These are phyloP conservation scores for Branchellion lobata DNA, from an alignment of 2,888 invertebrate genomes.

Conservation along the genomic window DNA sequence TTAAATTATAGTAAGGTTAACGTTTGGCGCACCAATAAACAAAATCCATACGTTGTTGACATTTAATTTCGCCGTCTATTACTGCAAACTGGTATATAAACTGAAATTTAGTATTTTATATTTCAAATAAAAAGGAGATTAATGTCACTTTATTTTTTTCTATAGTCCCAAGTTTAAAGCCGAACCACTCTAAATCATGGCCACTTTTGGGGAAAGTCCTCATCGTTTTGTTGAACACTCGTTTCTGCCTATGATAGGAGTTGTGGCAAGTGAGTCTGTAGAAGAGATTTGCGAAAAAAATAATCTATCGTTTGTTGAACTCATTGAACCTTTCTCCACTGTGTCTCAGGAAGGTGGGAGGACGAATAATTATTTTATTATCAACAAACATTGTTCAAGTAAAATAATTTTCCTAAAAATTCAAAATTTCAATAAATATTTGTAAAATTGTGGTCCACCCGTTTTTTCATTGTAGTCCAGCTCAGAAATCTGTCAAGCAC, in stretches of 20 bases:
- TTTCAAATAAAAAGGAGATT: too few relatives aligned
- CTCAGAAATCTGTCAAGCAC: conserved; percentile 80
- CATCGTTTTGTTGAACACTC: conserved; percentile 82
- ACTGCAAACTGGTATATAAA: too few relatives aligned
- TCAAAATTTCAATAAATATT: too few relatives aligned
- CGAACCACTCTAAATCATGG: conserved; percentile 57
- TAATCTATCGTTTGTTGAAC: conserved; percentile 83
- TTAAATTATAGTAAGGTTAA: background rate
- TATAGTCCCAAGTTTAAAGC: too few relatives aligned
- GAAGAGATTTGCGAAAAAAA: conserved; percentile 84
- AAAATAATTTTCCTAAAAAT: too few relatives aligned
- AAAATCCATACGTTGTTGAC: background rate
- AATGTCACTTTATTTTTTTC: too few relatives aligned
- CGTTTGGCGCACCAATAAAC: background rate
- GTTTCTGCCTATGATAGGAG: conserved; percentile 85
- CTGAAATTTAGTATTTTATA: too few relatives aligned
- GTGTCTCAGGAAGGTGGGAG: conserved; percentile 69
- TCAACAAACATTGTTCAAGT: background rate
- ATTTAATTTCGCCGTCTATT: too few relatives aligned
- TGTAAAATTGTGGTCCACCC: too few relatives aligned
- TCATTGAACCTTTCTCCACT: conserved; percentile 84
- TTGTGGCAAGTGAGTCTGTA: conserved; percentile 78
- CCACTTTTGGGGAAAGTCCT: conserved; percentile 63
- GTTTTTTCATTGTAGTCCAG: conserved; percentile 76
- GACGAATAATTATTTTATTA: background rate